Evolutionary conservation across 2,113 vertebrate genomes (phyloP).

Genomic region (Solea senegalensis): DNA sequence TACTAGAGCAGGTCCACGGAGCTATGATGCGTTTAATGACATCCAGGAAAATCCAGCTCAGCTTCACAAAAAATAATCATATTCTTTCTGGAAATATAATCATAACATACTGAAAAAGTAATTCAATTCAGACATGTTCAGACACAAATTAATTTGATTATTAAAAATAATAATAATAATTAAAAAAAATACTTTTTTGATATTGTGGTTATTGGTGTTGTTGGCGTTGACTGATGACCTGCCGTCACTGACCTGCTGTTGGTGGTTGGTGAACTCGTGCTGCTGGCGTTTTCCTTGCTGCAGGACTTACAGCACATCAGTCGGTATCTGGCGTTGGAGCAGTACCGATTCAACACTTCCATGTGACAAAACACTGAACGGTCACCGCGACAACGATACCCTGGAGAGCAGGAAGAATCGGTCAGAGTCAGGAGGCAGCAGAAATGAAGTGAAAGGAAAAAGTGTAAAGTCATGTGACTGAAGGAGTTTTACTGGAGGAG

Average conservation of each 20-base stretch:
- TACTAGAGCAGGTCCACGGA: no score
- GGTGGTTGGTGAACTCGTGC: constrained; percentile 1
- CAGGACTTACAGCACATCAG: constrained; percentile 95
- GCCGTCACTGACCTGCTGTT: constrained; percentile 33
- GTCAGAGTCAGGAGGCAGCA: neutral
- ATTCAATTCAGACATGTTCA: no score
- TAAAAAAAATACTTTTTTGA: no score
- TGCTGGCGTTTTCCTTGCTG: constrained; percentile 65
- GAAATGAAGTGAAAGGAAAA: neutral
- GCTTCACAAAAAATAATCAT: no score
- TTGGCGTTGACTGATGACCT: no score
- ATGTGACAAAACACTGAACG: constrained; percentile 93
- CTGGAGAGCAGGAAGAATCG: constrained; percentile 81
- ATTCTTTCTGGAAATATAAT: no score
- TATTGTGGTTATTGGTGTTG: no score
- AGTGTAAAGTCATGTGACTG: neutral
- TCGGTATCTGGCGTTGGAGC: constrained; percentile 87
- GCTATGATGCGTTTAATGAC: no score
- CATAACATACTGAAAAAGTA: no score
- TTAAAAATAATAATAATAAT: no score
- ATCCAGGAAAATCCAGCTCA: no score
- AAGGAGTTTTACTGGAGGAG: constrained; percentile 89
- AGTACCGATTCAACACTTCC: constrained; percentile 90
- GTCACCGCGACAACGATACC: constrained; percentile 89
- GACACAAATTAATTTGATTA: no score